A percentile compares a stretch with the other conserved stretches of the same genome.
Conservation (phyloP, 2,113 vertebrate species). For the Butastur rufipennis region DNA sequence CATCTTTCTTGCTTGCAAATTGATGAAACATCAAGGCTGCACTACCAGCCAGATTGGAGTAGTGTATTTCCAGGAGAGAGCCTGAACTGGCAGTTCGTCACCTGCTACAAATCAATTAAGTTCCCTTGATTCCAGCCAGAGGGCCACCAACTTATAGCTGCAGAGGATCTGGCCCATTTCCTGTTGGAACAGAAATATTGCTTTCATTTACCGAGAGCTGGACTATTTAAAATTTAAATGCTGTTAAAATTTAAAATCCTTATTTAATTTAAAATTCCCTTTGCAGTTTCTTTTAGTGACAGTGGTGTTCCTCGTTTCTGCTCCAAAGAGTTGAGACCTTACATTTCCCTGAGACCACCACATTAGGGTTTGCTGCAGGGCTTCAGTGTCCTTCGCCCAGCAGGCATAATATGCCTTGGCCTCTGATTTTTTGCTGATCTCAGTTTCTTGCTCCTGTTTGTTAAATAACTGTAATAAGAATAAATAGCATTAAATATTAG, state of each 20-base stretch:
- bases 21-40: slow-evolving; percentile 24
- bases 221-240: slow-evolving; percentile 29
- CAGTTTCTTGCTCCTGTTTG: background rate
- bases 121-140: background rate
- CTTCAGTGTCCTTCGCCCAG: background rate
- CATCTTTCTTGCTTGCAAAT: slow-evolving; percentile 8
- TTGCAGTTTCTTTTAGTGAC: background rate
- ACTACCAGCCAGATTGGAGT: background rate
- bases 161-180: background rate
- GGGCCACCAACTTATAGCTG: background rate
- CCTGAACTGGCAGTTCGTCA: background rate
- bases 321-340: background rate
- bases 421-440: background rate
- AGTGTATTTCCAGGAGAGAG: slow-evolving; percentile 1
- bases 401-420: background rate
- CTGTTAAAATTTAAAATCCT: slow-evolving; percentile 15
- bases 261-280: slow-evolving; percentile 11
- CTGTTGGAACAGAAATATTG: background rate
- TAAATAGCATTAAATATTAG: background rate
- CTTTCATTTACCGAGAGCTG: background rate
- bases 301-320: background rate
- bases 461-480: background rate
- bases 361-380: background rate
- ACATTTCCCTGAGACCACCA: background rate
- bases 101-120: slow-evolving; percentile 32